These are phyloP conservation scores for Thinocorus orbignyianus DNA, from an alignment of 2,113 vertebrate genomes.

Conservation along the genomic window DNA sequence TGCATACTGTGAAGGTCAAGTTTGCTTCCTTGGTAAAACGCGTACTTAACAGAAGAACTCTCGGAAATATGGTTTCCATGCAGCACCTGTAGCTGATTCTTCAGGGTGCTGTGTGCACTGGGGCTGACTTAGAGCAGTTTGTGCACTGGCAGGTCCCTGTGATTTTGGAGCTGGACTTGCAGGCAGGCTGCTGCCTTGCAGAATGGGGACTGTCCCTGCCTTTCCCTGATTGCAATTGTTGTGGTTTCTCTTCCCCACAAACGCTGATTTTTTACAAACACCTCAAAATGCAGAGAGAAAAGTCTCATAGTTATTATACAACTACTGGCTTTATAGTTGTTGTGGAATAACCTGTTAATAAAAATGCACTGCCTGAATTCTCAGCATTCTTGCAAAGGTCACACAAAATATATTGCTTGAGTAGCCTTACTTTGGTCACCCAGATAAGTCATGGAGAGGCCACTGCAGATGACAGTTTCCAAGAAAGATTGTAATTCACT, in stretches of 20 bases:
- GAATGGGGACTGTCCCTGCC: background rate
- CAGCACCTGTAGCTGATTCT: background rate
- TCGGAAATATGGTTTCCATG: background rate
- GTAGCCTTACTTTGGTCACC: background rate
- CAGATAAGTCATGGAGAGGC: slow-evolving; percentile 18
- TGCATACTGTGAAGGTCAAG: slow-evolving; percentile 47
- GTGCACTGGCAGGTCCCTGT: background rate
- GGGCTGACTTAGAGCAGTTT: background rate
- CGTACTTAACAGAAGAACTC: background rate
- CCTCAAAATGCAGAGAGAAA: background rate
- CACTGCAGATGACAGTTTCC: background rate
- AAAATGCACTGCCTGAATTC: background rate
- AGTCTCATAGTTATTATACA: background rate
- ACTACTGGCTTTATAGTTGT: background rate
- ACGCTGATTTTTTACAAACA: background rate
- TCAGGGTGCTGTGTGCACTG: background rate
- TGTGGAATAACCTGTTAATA: background rate
- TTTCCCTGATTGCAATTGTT: background rate
- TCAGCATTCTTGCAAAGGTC: slow-evolving; percentile 48
- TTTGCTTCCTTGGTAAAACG: background rate
- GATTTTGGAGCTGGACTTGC: fast-evolving
- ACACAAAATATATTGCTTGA: slow-evolving; percentile 1
- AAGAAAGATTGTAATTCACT: background rate
- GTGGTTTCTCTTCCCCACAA: background rate
- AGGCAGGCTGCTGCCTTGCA: background rate